Evolutionary conservation across 1,140 invertebrate genomes (phyloP), one percentile per base, ranked within the genome.

Genomic region (Formica selysi): DNA sequence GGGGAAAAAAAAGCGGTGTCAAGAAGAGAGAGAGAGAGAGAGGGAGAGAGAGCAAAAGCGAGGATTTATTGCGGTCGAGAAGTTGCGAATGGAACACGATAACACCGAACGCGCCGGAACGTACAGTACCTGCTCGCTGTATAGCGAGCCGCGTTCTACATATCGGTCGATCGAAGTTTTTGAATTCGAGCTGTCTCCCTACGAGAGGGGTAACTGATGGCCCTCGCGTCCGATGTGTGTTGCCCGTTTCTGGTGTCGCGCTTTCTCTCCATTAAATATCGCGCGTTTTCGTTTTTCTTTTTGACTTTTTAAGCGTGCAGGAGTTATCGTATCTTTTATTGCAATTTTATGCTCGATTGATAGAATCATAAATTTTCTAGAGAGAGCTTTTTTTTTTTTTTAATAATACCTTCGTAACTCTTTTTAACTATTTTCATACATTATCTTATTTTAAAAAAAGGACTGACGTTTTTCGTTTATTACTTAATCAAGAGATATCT

Each of bases 41-140:
- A 10, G n/a, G n/a, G n/a, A n/a, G n/a, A n/a, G n/a, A n/a, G 57
- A 19, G 16, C 2, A 32, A 54, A 57, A 29, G 26, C 26, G 54
- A 59, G 78, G 76, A 89, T 89, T 89, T 89, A 86, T 89, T 80
- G 85, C 76, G 48, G 73, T 36, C 36, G n/a, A 67, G 62, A 84
- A 44, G 89, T 89, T 80, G 74, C 79, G 79, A 76, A 85, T 89
- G 68, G 79, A 89, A 79, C 74, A 80, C 64, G 78, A 90, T 89
- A 90, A 89, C 85, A 83, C 76, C 78, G 54, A 89, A 84, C 67
- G 41, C 76, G 85, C 62, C 78, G 48, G 76, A 90, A 89, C 76
- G 87, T 86, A 86, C 64, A 68, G 85, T 70, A 61, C 76, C 78
- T 62, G 62, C 44, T 41, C 51, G 67, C 41, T 83, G 67, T 83